Evolutionary conservation across 2,113 vertebrate species (phyloP), one percentile per base, ranked within the genome.

Genomic region (Pipra filicauda): DNA sequence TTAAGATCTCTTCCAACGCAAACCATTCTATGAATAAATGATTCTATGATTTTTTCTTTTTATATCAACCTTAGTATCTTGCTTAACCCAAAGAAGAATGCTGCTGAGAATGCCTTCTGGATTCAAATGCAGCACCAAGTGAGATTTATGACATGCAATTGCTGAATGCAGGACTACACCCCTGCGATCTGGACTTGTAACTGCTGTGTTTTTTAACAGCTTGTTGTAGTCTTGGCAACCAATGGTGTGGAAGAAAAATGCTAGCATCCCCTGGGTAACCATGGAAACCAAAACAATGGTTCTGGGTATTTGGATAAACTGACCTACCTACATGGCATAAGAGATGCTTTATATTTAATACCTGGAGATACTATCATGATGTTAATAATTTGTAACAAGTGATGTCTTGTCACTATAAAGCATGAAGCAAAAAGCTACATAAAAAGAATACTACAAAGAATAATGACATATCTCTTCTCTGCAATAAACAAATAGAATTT

Each of bases 241-340:
- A 91, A 12, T 7, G 21, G 35, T 52, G 49, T 52, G 57, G 61
- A 85, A 94, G 39, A 88, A 91, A 91, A 89, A 72, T 78, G 43
- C 48, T 87, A 85, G 43, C 78, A 78, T 39, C 31, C 31, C 7
- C 39, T 69, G 65, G 51, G 92, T 94, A 94, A 69, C 95, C 81
- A 76, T 85, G 74, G 95, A 88, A 93, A 96, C 81, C 24, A 64
- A 88, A 95, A 48, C 41, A 65, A 69, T 87, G 16, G 59, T 94
- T 82, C 78, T 59, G 8, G 28, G 52, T 67, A 92, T 59, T 11
- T 82, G 66, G 48, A 72, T 85, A 85, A 64, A 55, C 85, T 57
- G 31, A 75, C 35, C 52, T 79, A 81, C 30, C 21, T 72, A 24
- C 11, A 15, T 44, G 57, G 48, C 35, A 61, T 39, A 66, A 46